Base-by-base conservation (phyloP, 2,888 invertebrate genomes). In the Caenorhabditis wallacei region DNA sequence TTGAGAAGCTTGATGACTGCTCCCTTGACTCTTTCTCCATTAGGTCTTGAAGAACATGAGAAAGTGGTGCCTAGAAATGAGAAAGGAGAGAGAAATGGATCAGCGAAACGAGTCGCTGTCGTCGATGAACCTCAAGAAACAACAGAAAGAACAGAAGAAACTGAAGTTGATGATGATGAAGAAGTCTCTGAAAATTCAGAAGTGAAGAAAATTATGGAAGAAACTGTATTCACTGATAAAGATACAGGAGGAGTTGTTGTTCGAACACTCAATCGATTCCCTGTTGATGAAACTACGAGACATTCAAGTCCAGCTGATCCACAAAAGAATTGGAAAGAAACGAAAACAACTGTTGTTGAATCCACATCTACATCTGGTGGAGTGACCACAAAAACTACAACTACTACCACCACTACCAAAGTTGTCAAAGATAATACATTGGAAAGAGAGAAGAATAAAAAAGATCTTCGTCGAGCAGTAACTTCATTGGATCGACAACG, bases 41-140 rank as follows among this genome's bases (percentile, higher is more conserved):
- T 89, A 18, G 89, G 89, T 53, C 74, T 89, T 24, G 89, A 89
- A 59, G 89, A 88, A 61, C 75, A 89, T 59, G 89, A 89, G 71
- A 72, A 80, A 26, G 88, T 89, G 16, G 70, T 76, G 7, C 80
- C 83, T 7, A 71, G 82, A 53, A 48, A 63, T 37, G 69, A 69
- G 26, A 54, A 35, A 2, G 66, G 66, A 22, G 64, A 35, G 16
- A 59, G 75, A 22, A 57, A 57, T 68, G 69, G 61, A 30, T 26
- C 43, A n/a, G 48, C 30, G 8, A 56, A 56, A 20, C 56, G 61
- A 26, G 69, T 61, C 43, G 68, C 37, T 24, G 66, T 57, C 26
- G 56, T 54, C 16, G 70, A 43, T 5, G 66, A 61, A 24, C 68
- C 59, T 3, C 30, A 61, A 64, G 70, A 53, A 20, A 30, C 37